A percentile compares a stretch with the other conserved stretches of the same genome.
phyloP scores from a whole-genome alignment of 2,888 invertebrate species.

The Nemoura dubitans region DNA sequence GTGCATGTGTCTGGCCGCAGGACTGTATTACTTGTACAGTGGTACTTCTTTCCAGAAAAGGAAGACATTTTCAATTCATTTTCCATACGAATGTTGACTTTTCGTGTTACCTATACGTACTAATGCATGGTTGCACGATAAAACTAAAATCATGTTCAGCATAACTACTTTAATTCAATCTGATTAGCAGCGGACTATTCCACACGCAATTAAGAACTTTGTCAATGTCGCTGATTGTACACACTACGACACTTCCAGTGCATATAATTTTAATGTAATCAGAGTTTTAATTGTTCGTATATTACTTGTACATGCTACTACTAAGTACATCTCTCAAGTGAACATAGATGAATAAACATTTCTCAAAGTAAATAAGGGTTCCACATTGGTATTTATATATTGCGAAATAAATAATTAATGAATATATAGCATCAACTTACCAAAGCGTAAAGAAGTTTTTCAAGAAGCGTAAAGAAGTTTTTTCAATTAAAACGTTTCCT shows the following conservation, averaged over 20 bases:
- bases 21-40: not conserved
- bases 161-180: not conserved
- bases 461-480: too few relatives aligned
- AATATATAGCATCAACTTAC: too few relatives aligned
- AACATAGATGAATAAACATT: too few relatives aligned
- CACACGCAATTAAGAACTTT: slow-evolving; percentile 23
- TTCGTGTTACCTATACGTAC: not conserved
- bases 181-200: not conserved
- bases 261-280: not conserved
- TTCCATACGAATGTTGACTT: not conserved
- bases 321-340: too few relatives aligned
- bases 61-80: not conserved
- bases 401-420: too few relatives aligned
- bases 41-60: not conserved
- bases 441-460: too few relatives aligned
- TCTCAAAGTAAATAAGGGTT: too few relatives aligned
- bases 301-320: too few relatives aligned
- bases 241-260: not conserved
- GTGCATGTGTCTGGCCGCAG: not conserved
- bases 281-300: not conserved
- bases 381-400: too few relatives aligned
- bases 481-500: too few relatives aligned
- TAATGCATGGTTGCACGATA: not conserved
- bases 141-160: not conserved
- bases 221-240: not conserved